phyloP scores from a whole-genome alignment of 2,797 vertebrate genomes.

The Falco cherrug region DNA sequence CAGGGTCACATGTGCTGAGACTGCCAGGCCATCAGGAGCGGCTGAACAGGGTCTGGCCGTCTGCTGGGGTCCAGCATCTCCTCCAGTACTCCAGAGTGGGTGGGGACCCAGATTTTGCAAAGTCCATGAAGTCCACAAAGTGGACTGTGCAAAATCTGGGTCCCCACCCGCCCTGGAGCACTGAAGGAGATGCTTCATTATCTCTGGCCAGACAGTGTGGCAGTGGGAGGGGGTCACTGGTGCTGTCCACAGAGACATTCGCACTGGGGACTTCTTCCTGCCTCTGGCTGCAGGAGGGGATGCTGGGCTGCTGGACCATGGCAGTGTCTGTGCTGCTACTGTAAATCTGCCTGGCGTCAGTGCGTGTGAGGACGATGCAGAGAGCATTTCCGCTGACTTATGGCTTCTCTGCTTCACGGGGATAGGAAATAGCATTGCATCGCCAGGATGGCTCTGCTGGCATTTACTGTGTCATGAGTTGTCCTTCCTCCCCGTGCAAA shows the following conservation, averaged over 20 bases:
- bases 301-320: neutral
- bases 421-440: neutral
- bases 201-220: neutral
- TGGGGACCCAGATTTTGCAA: neutral
- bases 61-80: neutral
- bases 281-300: neutral
- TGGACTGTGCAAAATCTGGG: no score
- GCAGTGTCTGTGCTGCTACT: neutral
- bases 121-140: neutral
- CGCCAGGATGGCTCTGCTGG: neutral
- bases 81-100: rapidly evolving
- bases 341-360: neutral
- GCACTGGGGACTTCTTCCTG: neutral
- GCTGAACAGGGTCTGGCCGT: rapidly evolving
- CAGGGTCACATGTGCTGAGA: rapidly evolving
- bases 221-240: neutral
- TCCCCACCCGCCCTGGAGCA: neutral
- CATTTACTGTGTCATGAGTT: neutral
- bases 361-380: neutral
- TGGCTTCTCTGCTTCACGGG: neutral
- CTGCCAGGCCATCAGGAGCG: rapidly evolving
- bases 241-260: rapidly evolving
- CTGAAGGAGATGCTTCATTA: neutral
- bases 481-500: neutral
- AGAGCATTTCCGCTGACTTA: neutral